Evolutionary conservation across 2,888 invertebrate species (phyloP), one percentile per base, ranked within the genome.

Genomic region (Apantesis nais): DNA sequence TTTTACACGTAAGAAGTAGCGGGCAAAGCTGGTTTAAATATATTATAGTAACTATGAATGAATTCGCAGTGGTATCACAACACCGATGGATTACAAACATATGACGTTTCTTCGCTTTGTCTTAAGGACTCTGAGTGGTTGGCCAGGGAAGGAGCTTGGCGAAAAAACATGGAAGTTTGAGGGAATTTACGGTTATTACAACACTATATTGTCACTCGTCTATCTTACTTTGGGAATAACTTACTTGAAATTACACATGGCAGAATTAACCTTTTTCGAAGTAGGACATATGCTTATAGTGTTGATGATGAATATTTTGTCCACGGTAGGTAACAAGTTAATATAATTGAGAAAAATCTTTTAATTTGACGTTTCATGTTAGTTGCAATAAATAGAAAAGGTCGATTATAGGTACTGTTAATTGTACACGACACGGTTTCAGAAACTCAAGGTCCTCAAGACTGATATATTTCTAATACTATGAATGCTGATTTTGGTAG

Each of bases 141-240:
- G 85, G 85, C 84, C 85, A 22, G 80, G 80, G 0, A 73, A 75
- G 25, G 77, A 78, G 2, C 74, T 84, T 5, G 80, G 77, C 4
- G 83, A 84, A 62, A 76, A 77, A 60, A 67, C 64, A 1, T 39
- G 78, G 1, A 68, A 68, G 11, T 67, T 76, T 3, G 81, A 80
- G 64, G 81, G 76, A n/a, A 66, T 67, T 52, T 71, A 74, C 55
- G 78, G 74, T 16, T 79, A 78, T 31, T 84, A 78, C 61, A 80
- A 80, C 37, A 78, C 78, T 12, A 64, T 52, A n/a, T 19, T 81
- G 1, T 77, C 83, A 0, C 31, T 80, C 0, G 0, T 77, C 0
- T 83, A 78, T 31, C 44, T 84, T 37, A 22, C 62, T 0, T 55
- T 76, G 29, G 80, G 79, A 4, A 0, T 73, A 0, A 71, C 71